A percentile compares a stretch with the other conserved stretches of the same genome.
Conservation (phyloP, 2,797 vertebrate genomes). For the Pterois miles region DNA sequence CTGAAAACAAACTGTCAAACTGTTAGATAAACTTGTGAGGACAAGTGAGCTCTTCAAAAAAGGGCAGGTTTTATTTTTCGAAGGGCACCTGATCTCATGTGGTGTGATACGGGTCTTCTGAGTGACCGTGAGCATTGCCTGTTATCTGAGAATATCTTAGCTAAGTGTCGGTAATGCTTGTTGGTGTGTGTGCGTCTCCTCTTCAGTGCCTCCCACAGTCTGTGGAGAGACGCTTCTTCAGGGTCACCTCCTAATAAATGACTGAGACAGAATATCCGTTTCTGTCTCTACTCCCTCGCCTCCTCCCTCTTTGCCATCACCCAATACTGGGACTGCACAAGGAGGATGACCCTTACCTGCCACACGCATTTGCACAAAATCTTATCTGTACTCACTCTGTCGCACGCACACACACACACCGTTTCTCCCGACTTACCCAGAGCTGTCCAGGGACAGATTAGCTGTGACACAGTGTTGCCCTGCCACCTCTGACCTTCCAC, state of each 20-base stretch:
- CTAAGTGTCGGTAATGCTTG: constrained; percentile 21
- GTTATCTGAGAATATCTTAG: constrained; percentile 26
- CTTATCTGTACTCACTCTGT: constrained; percentile 32
- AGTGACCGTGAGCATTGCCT: constrained; percentile 5
- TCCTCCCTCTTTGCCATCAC: constrained; percentile 14
- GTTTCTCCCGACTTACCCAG: constrained; percentile 55
- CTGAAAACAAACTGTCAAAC: neutral
- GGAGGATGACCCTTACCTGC: constrained; percentile 59
- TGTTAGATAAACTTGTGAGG: neutral
- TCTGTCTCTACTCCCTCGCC: constrained; percentile 24
- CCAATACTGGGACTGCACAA: constrained; percentile 47
- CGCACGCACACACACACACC: constrained; percentile 7
- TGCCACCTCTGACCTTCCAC: constrained; percentile 75
- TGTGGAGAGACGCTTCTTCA: constrained; percentile 44
- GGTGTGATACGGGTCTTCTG: neutral
- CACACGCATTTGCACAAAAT: constrained; percentile 50
- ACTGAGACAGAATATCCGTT: constrained; percentile 58
- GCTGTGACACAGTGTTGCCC: constrained; percentile 73
- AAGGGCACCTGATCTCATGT: constrained; percentile 15
- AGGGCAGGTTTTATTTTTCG: neutral
- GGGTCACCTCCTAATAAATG: constrained; percentile 69
- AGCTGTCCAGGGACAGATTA: constrained; percentile 78
- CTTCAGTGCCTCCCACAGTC: constrained; percentile 38
- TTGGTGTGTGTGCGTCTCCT: constrained; percentile 25
- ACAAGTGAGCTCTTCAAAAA: neutral